Conservation (phyloP, 2,113 vertebrate species). For the Nyctereutes procyonoides region DNA sequence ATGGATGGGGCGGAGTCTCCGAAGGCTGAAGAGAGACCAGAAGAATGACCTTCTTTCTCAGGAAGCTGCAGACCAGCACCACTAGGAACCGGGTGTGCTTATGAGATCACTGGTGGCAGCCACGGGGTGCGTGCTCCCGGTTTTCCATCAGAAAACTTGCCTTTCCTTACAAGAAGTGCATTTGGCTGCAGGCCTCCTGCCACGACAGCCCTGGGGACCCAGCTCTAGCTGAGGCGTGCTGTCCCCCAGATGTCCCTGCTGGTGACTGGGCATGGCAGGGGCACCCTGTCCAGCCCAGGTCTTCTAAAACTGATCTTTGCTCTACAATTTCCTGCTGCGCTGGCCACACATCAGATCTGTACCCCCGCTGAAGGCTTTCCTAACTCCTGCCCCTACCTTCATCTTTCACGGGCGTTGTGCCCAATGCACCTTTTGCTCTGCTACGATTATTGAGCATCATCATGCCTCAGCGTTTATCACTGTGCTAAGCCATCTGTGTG, state of each 20-base stretch:
- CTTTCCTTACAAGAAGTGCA: neutral
- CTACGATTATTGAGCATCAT: too few relatives aligned
- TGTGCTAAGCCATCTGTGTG: fast-evolving
- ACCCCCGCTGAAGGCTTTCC: neutral
- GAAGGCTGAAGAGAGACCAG: neutral
- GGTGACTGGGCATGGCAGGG: too few relatives aligned
- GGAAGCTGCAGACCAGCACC: neutral
- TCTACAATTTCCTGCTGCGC: neutral
- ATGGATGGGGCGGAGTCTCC: neutral
- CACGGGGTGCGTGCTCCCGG: fast-evolving
- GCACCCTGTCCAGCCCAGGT: neutral
- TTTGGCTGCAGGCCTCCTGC: neutral
- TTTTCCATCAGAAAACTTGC: neutral
- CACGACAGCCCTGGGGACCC: too few relatives aligned
- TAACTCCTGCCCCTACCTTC: neutral
- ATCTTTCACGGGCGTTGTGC: neutral
- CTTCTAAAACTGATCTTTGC: neutral
- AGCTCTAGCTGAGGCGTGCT: neutral
- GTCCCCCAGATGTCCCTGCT: neutral
- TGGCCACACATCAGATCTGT: neutral
- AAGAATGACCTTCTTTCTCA: neutral
- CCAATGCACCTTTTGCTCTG: neutral
- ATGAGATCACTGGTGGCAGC: neutral
- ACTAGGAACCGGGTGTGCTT: too few relatives aligned
- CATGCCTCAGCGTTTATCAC: neutral